Base-by-base conservation (phyloP, 1,140 invertebrate genomes). In the Nasonia longicornis region DNA sequence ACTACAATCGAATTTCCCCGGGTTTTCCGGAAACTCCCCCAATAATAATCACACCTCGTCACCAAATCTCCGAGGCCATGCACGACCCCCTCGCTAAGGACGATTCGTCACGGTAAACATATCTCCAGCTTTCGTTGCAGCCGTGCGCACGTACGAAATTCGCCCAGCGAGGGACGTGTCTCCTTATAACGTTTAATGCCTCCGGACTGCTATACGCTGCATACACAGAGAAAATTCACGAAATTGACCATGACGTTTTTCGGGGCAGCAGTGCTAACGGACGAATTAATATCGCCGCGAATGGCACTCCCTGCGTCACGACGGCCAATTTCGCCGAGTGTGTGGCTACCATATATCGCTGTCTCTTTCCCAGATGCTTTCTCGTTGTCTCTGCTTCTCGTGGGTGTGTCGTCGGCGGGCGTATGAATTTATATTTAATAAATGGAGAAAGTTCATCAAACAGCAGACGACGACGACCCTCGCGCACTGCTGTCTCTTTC, bases 361-460 rank as follows among this genome's bases (percentile, higher is more conserved):
- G 22, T 42, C 35, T 74, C 52, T 71, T 38, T 70, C 77, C 77
- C 35, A 22, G 63, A 82, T 64, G 63, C 75, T 80, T 70, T 80
- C 45, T 70, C 70, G 83, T 83, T 84, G 77, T 83, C 77, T 42
- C 38, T 42, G 6, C 1, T 79, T 78, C 69, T 42, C 77, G 26
- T 77, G 82, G 77, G 84, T 81, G 82, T 84, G 84, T 83, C 84
- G 73, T 71, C 42, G 12, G 63, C 10, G 12, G 70, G 14, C 58
- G 6, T 35, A 35, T 45, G 66, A 80, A 83, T 83, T 80, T 79
- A 64, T 76, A 69, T 52, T 67, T 80, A 42, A 80, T 76, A 75
- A 77, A 77, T 77, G 64, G 29, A 79, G 70, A 72, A 77, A 75
- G 77, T 80, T 77, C 74, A 35, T 79, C 52, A 38, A 52, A 67